phyloP scores from a whole-genome alignment of 2,888 invertebrate genomes.

The Coleophora deauratella region DNA sequence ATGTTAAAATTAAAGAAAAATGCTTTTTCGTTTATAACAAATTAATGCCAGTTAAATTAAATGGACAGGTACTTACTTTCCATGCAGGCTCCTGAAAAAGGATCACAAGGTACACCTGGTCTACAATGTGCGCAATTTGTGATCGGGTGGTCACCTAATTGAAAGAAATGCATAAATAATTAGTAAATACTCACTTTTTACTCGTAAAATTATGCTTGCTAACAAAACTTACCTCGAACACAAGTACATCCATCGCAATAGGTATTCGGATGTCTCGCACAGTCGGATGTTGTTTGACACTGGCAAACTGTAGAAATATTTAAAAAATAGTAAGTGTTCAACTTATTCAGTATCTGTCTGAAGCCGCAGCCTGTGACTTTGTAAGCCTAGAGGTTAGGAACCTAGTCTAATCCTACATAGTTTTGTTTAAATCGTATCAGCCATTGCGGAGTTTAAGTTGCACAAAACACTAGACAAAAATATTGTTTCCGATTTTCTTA shows the following conservation, averaged over 20 bases:
- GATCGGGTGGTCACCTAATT: constrained; percentile 33
- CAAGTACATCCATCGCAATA: constrained; percentile 83
- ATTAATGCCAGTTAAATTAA: too few species aligned
- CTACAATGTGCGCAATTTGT: constrained; percentile 84
- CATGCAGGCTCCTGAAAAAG: constrained; percentile 86
- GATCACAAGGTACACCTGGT: constrained; percentile 84
- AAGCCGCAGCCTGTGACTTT: too few species aligned
- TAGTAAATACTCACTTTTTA: not conserved
- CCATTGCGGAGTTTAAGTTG: too few species aligned
- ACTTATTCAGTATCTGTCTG: too few species aligned
- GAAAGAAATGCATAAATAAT: constrained; percentile 1
- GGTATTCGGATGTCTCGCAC: constrained; percentile 68
- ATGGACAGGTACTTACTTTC: constrained; percentile 78
- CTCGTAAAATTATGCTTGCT: not conserved
- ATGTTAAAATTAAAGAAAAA: not conserved
- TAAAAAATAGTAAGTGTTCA: not conserved
- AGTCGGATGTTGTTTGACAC: constrained; percentile 80
- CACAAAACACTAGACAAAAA: too few species aligned
- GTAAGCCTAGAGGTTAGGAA: too few species aligned
- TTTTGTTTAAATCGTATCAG: too few species aligned
- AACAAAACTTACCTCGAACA: constrained; percentile 69
- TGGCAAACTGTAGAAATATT: constrained; percentile 72
- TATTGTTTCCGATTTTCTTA: too few species aligned
- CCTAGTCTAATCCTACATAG: too few species aligned
- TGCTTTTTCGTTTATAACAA: too few species aligned